Base-by-base conservation (phyloP, 1,140 invertebrate genomes). In the Protaetia brevitarsis region DNA sequence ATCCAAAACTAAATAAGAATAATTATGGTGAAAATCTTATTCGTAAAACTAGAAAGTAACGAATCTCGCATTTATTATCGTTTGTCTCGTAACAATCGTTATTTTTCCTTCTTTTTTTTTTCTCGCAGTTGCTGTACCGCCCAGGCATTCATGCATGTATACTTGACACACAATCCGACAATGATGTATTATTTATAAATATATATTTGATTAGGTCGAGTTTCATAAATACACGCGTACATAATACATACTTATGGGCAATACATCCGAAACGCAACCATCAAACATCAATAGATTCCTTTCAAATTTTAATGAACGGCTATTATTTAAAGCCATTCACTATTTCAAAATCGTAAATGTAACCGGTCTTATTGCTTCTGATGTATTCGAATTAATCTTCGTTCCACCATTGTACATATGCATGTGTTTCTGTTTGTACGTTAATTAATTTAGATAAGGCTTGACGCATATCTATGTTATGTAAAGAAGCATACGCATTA, bases 111-210 rank as follows among this genome's bases (percentile, higher is more conserved):
- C 26, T 19, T 19, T n/a, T n/a, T n/a, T 16, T 51, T 51, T 51
- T 51, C 19, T 8, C 26, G 7, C 41, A 10, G 13, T 37, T 19
- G 41, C 26, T 51, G 41, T 23, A 10, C 41, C 19, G 41, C 41
- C 41, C 41, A 51, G 19, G 41, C 19, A 51, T 51, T 51, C 41
- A 51, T 51, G 41, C 41, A 51, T 51, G 41, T 19, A 21, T 51
- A 51, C 41, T 51, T 51, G 41, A 51, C 41, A 51, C 26, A 51
- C 41, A 51, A 51, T 51, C 41, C 41, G 41, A 51, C 41, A 51
- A 51, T 51, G 41, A 51, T 51, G 41, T 51, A 51, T 51, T 51
- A 51, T 51, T 51, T 51, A 51, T 51, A 51, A 51, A 51, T 51
- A 51, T 51, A 51, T 51, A 51, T 51, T 51, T 51, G 41, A 51